Evolutionary conservation across 2,797 vertebrate genomes (phyloP).

Genomic region (Eulemur coronatus): DNA sequence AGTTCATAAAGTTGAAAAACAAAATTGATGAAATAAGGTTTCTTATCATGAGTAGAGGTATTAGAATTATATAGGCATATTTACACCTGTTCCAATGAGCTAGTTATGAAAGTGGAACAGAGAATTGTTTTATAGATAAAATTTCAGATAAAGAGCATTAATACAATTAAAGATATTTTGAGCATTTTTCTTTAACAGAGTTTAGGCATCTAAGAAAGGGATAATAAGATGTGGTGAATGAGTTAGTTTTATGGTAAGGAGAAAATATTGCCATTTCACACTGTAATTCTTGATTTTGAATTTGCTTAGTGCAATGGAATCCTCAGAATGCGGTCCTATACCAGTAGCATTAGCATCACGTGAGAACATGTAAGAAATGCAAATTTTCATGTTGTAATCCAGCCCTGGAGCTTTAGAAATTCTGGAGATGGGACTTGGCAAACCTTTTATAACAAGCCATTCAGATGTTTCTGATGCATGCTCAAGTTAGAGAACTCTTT

Average conservation of each 20-base stretch:
- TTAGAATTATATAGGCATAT: background rate
- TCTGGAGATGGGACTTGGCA: background rate
- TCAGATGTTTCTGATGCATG: background rate
- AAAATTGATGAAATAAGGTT: background rate
- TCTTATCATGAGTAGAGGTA: background rate
- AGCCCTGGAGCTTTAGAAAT: background rate
- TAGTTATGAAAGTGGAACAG: background rate
- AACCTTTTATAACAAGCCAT: background rate
- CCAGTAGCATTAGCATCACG: background rate
- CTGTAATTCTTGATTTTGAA: conserved; percentile 5
- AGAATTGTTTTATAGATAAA: background rate
- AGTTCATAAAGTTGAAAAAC: background rate
- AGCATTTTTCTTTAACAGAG: background rate
- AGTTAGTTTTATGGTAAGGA: background rate
- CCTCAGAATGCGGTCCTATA: background rate
- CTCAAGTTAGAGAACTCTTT: background rate
- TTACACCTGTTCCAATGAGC: background rate
- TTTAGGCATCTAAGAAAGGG: background rate
- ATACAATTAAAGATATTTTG: background rate
- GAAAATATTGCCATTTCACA: background rate
- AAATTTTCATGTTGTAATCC: background rate
- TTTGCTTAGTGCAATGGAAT: background rate
- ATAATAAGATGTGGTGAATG: background rate
- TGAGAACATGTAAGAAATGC: background rate
- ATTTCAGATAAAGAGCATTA: background rate